Percentiles rank a stretch among this genome's conserved stretches.
Conservation (phyloP, 1,140 invertebrate genomes). For the Drosophila bocqueti region DNA sequence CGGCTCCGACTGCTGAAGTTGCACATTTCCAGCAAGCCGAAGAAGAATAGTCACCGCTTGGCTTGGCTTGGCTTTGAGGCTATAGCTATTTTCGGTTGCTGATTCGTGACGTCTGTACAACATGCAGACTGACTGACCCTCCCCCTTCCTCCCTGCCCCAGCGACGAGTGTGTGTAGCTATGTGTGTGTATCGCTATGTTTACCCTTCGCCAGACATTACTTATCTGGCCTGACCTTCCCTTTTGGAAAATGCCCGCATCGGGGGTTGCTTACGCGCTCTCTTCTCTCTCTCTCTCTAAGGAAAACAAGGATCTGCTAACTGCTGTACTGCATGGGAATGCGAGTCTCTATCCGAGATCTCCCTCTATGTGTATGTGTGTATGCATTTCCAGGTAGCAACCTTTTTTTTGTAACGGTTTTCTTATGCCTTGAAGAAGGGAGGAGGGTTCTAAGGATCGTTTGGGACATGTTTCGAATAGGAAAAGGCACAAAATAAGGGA, state of each 20-base stretch:
- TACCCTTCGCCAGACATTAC: slow-evolving; percentile 72
- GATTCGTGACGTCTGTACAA: slow-evolving; percentile 72
- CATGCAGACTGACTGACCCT: slow-evolving; percentile 60
- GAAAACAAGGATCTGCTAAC: slow-evolving; percentile 30
- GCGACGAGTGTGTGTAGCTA: slow-evolving; percentile 5
- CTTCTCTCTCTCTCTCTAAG: slow-evolving; percentile 1
- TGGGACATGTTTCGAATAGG: slow-evolving; percentile 23
- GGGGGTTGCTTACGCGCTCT: slow-evolving; percentile 48
- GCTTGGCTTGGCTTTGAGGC: slow-evolving; percentile 35
- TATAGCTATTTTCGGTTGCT: slow-evolving; percentile 39
- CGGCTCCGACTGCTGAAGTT: slow-evolving; percentile 66
- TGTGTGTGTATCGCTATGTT: slow-evolving; percentile 61
- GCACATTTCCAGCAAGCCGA: slow-evolving; percentile 58
- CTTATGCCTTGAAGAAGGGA: neutral
- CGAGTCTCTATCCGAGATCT: slow-evolving; percentile 9
- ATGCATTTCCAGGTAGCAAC: slow-evolving; percentile 56
- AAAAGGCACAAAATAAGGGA: neutral
- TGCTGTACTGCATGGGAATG: slow-evolving; percentile 68
- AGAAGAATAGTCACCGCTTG: slow-evolving; percentile 28
- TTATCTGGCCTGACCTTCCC: slow-evolving; percentile 63
- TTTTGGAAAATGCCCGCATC: slow-evolving; percentile 31
- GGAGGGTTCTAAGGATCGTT: slow-evolving; percentile 7
- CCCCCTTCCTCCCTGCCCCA: slow-evolving; percentile 53
- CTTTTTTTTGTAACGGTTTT: slow-evolving; percentile 64
- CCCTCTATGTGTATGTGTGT: neutral